These are phyloP conservation scores for Nesidiocoris tenuis DNA, from an alignment of 2,888 invertebrate species.

Conservation along the genomic window DNA sequence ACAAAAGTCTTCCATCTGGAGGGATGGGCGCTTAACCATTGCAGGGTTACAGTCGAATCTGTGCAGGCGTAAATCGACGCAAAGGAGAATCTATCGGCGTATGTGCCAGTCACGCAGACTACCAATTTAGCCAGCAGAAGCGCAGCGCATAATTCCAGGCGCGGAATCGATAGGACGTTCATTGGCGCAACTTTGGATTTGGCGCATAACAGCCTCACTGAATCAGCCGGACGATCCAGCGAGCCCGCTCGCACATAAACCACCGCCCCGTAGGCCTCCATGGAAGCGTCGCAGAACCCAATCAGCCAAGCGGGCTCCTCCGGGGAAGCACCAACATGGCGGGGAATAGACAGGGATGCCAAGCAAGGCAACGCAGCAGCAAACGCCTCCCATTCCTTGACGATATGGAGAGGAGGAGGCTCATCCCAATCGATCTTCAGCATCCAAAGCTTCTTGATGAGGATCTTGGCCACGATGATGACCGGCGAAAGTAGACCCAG, in stretches of 20 bases:
- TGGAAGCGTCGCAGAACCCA: constrained; percentile 15
- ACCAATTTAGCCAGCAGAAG: too few species aligned
- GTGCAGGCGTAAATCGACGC: neutral
- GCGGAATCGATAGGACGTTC: too few species aligned
- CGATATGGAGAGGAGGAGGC: neutral
- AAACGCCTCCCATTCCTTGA: neutral
- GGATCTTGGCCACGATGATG: neutral
- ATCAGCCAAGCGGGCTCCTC: neutral
- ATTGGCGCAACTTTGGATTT: too few species aligned
- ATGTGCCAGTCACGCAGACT: neutral
- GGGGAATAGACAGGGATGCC: neutral
- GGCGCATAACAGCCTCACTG: too few species aligned
- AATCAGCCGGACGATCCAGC: neutral
- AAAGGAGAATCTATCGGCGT: neutral
- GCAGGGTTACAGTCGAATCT: neutral
- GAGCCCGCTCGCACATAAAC: constrained; percentile 2
- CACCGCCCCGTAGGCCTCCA: constrained; percentile 4
- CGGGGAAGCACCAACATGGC: neutral
- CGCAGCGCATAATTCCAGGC: too few species aligned
- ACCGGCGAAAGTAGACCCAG: constrained; percentile 9
- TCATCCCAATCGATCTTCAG: too few species aligned
- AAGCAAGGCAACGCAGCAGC: neutral
- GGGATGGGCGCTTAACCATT: neutral
- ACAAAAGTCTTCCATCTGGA: constrained; percentile 3
- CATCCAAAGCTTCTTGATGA: too few species aligned